Conservation (phyloP, 2,888 invertebrate species). For the Polylopha cassiicola region DNA sequence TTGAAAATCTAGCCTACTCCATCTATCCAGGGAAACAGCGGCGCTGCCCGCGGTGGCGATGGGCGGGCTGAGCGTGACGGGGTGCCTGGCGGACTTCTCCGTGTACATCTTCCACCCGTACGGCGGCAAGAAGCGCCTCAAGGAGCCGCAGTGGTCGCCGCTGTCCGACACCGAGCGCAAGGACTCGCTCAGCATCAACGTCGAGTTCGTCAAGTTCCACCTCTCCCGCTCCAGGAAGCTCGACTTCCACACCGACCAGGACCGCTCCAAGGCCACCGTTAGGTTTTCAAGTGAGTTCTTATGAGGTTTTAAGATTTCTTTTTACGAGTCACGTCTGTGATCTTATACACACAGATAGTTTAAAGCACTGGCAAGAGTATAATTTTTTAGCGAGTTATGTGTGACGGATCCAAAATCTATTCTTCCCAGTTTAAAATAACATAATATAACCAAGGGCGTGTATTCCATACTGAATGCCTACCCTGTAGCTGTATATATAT, state of each 20-base stretch:
- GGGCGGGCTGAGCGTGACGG: slow-evolving; percentile 95
- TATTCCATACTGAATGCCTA: no score
- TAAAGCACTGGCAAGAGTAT: no score
- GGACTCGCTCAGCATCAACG: slow-evolving; percentile 96
- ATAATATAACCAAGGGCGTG: no score
- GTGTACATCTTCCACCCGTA: slow-evolving; percentile 99
- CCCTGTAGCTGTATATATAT: no score
- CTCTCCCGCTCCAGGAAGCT: slow-evolving; percentile 93
- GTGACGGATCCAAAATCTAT: no score
- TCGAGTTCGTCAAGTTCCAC: slow-evolving; percentile 98
- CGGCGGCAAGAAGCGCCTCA: slow-evolving; percentile 90
- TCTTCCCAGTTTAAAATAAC: no score
- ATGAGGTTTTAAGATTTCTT: no score
- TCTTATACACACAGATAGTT: no score
- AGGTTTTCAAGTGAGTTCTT: slow-evolving; percentile 88
- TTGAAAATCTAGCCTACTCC: no score
- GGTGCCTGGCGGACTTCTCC: slow-evolving; percentile 97
- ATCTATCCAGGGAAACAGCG: slow-evolving; percentile 72
- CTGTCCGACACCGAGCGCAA: slow-evolving; percentile 92
- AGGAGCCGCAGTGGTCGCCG: slow-evolving; percentile 91
- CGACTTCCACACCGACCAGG: slow-evolving; percentile 83
- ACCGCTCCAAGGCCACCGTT: slow-evolving; percentile 90
- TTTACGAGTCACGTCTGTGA: no score
- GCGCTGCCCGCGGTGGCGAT: slow-evolving; percentile 81
- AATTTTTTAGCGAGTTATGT: no score